Percentiles rank a stretch among this genome's conserved stretches.
These are phyloP conservation scores for Glyptemys insculpta DNA, from an alignment of 2,797 vertebrate genomes.

Conservation along the genomic window DNA sequence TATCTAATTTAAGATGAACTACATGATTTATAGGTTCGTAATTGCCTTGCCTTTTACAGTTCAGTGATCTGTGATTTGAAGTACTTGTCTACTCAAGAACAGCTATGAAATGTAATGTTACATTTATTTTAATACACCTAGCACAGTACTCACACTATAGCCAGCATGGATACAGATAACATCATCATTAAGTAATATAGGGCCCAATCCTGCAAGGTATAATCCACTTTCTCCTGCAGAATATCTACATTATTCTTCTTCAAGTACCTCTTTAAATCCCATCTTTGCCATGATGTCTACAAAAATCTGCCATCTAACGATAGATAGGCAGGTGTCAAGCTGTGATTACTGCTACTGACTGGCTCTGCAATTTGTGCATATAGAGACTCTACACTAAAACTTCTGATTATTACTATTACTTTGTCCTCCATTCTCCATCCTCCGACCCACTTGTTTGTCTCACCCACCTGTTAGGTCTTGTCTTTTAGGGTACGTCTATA, in stretches of 20 bases:
- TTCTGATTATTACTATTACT: background rate
- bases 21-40: background rate
- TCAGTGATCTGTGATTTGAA: background rate
- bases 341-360: background rate
- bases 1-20: background rate
- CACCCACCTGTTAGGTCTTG: background rate
- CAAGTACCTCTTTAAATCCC: background rate
- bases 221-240: background rate
- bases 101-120: background rate
- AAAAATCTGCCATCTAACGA: background rate
- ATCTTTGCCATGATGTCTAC: background rate
- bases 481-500: too few relatives aligned
- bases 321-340: background rate
- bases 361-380: background rate
- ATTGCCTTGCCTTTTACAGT: background rate
- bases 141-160: background rate
- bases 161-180: background rate
- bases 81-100: background rate
- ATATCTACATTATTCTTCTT: background rate
- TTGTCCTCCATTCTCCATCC: background rate
- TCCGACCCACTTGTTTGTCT: background rate
- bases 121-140: background rate
- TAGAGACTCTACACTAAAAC: background rate
- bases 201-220: background rate
- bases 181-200: background rate